These are phyloP conservation scores for Chloroceryle amazona DNA, from an alignment of 2,797 vertebrate genomes.

Conservation along the genomic window DNA sequence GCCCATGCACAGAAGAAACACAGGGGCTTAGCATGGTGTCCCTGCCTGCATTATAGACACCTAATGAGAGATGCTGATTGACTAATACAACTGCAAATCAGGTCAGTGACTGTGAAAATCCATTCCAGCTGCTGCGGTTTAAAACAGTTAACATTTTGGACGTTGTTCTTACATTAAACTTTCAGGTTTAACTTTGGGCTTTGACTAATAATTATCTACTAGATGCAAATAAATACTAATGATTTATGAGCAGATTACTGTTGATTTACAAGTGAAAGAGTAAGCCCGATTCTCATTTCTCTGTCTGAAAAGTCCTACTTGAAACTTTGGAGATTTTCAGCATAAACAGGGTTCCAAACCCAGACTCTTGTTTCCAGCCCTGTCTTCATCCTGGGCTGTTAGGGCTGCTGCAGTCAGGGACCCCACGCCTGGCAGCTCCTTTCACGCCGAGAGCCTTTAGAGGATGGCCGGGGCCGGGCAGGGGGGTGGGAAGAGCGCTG, in stretches of 20 bases:
- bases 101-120: not conserved
- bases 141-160: not conserved
- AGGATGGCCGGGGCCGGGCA: not conserved
- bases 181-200: not conserved
- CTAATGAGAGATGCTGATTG: not conserved
- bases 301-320: not conserved
- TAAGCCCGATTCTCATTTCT: not conserved
- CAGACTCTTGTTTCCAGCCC: not conserved
- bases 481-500: not conserved
- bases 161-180: not conserved
- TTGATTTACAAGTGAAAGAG: not conserved
- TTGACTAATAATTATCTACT: not conserved
- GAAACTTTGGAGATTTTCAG: not conserved
- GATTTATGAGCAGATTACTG: not conserved
- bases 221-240: accelerated
- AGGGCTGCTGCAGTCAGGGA: accelerated
- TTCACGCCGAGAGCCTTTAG: not conserved
- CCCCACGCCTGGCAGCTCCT: not conserved
- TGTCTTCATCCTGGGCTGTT: accelerated
- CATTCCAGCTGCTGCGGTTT: not conserved
- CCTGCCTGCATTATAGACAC: not conserved
- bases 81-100: not conserved
- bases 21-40: not conserved
- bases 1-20: not conserved
- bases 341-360: no score